Evolutionary conservation across 2,888 invertebrate genomes (phyloP), one percentile per base, ranked within the genome.

Genomic region (Scaeva pyrastri): DNA sequence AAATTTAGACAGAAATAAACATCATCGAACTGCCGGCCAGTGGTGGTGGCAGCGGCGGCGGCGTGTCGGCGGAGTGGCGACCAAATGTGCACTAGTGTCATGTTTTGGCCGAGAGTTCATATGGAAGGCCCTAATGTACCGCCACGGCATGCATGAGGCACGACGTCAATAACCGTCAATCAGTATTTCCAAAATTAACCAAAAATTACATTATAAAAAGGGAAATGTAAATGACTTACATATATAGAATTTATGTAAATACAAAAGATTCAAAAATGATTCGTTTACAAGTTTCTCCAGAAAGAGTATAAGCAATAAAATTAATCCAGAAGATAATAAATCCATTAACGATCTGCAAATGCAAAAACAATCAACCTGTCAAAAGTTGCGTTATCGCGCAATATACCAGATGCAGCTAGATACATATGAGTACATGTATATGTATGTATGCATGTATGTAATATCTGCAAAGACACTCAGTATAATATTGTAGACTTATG

Each of bases 1-100:
- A 58, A 70, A 71, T 71, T 71, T 75, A 71, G 62, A 84, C 74
- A 70, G 64, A 84, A 84, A 84, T 84, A 84, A 84, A 84, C 62
- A 43, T 16, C 31, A 70, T 7, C 58, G 14, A 8, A 8, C 4
- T 8, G 19, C 31, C 26, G 8, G 60, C 12, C 19, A 36, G 39
- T 62, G 48, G n/a, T 21, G 58, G 39, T 62, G 48, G n/a, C 50
- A 55, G 39, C 4, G 26, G 26, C 1, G 31, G 31, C 31, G 31
- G n/a, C n/a, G n/a, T n/a, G n/a, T n/a, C 31, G 31, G 8, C 4
- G 4, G 26, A 7, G 21, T 2, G 14, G 14, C 23, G 2, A 8
- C 14, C 31, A 8, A 31, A 52, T 52, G 23, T 50, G 77, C 48
- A 68, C 12, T 19, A 55, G 72, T 66, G 66, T 70, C 58, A 45